These are phyloP conservation scores for Montipora foliosa DNA, from an alignment of 64 coral and sea anemone species.

Conservation along the genomic window DNA sequence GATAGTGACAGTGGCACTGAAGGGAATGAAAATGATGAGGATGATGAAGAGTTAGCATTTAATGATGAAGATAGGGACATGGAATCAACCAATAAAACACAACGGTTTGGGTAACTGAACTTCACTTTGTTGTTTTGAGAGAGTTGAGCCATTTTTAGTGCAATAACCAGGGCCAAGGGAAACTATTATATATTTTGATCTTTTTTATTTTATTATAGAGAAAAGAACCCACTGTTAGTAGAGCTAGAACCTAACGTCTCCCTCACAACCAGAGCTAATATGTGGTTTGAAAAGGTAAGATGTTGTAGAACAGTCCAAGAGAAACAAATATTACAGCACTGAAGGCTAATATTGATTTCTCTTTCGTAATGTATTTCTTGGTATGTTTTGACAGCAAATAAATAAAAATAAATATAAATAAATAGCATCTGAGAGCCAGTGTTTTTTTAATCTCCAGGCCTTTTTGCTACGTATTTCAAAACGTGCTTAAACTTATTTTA, in stretches of 20 bases:
- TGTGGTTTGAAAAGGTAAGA: slow-evolving; percentile 95
- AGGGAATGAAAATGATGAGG: slow-evolving; percentile 1
- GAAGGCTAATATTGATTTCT: too few species aligned
- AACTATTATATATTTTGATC: not conserved
- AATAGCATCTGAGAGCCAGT: too few species aligned
- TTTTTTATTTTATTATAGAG: not conserved
- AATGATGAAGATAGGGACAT: not conserved
- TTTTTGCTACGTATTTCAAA: not conserved
- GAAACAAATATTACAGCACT: not conserved
- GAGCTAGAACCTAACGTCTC: slow-evolving; percentile 75
- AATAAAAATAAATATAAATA: too few species aligned
- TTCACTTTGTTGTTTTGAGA: not conserved
- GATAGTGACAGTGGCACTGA: not conserved
- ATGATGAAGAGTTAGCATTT: slow-evolving; percentile 21
- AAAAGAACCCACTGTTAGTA: slow-evolving; percentile 90
- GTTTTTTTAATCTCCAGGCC: too few species aligned
- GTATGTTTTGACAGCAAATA: too few species aligned
- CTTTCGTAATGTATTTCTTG: too few species aligned
- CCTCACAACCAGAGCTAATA: slow-evolving; percentile 78
- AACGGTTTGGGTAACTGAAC: not conserved
- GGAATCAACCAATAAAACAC: not conserved
- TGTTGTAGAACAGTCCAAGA: not conserved
- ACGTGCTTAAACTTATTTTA: not conserved
- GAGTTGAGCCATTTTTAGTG: not conserved
- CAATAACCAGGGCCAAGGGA: too few species aligned